A percentile compares a stretch with the other conserved stretches of the same genome.
These are phyloP conservation scores for Eledona agricola DNA, from an alignment of 2,888 invertebrate species.

Conservation along the genomic window DNA sequence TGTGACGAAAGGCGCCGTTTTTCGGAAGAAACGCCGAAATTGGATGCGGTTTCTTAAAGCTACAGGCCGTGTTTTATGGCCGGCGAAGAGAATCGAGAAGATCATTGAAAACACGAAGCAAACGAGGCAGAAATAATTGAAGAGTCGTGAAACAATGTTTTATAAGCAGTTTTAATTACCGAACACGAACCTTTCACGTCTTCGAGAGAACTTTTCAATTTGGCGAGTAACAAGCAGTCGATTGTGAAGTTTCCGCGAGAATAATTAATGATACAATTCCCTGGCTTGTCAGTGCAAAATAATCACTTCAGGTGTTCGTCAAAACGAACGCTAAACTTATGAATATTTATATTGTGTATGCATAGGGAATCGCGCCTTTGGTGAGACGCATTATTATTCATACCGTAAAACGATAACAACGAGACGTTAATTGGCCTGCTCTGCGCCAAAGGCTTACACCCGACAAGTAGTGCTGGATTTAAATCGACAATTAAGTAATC, in stretches of 20 bases:
- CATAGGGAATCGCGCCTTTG: slow-evolving; percentile 58
- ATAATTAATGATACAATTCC: slow-evolving; percentile 54
- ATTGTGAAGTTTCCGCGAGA: slow-evolving; percentile 37
- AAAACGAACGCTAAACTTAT: slow-evolving; percentile 55
- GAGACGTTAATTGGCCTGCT: slow-evolving; percentile 49
- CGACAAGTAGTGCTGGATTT: slow-evolving; percentile 28
- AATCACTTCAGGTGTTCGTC: slow-evolving; percentile 59
- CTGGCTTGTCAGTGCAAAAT: slow-evolving; percentile 55
- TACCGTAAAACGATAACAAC: slow-evolving; percentile 46
- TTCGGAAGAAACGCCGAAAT: not conserved
- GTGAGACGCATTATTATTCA: slow-evolving; percentile 59
- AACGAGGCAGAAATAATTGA: slow-evolving; percentile 27
- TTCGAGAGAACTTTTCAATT: slow-evolving; percentile 32
- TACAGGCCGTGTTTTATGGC: slow-evolving; percentile 11
- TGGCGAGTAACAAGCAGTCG: slow-evolving; percentile 31
- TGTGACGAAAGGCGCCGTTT: not conserved
- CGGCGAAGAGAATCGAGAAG: slow-evolving; percentile 3
- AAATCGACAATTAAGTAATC: slow-evolving; percentile 26
- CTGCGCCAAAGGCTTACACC: slow-evolving; percentile 40
- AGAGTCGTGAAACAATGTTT: slow-evolving; percentile 26
- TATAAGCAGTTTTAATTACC: slow-evolving; percentile 29
- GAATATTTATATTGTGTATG: slow-evolving; percentile 59
- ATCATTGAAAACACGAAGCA: slow-evolving; percentile 11
- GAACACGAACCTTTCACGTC: slow-evolving; percentile 33
- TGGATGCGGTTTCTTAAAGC: slow-evolving; percentile 17